Base-by-base conservation (phyloP, 2,113 vertebrate genomes). In the Anolis sagrei region DNA sequence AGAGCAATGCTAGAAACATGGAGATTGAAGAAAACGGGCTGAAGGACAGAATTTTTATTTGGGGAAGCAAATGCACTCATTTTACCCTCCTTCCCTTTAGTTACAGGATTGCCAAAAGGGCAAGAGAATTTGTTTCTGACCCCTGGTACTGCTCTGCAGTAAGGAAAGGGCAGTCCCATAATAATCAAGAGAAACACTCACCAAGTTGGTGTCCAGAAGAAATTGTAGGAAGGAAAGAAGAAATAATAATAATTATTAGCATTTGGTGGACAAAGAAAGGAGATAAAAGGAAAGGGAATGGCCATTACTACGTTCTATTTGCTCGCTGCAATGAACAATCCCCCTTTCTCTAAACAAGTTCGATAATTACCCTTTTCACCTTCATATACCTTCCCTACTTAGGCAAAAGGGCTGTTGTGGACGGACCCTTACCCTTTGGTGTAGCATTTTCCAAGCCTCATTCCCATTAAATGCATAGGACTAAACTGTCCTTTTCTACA, bases 101-200 rank as follows among this genome's bases (percentile, higher is more conserved):
- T 16, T 58, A 75, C 10, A 27, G 14, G 44, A 27, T 18, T 58
- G 21, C 34, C 54, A 36, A 4, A 51, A 61, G 34, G 5, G 19
- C 51, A 39, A 73, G 69, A 25, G 23, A 70, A 11, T 2, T 23
- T 5, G 14, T 13, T 10, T 10, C n/a, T 1, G 16, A 80, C 23
- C n/a, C 36, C 29, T 58, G 29, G 48, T 34, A n/a, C 16, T 79
- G 2, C 10, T 64, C 32, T 74, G 7, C 36, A 25, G 29, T 18
- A 29, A 54, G 21, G 62, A 1, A 21, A 69, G 19, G 54, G 11
- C 36, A 32, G 6, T 21, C 72, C 39, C 25, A 48, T n/a, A 5
- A 74, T 80, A 64, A 14, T 86, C 39, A 81, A 74, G 61, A 86
- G 69, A 10, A 58, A 86, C n/a, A 81, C 84, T 86, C 70, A 86